These are phyloP conservation scores for Rhinogobius similis DNA, from an alignment of 2,113 vertebrate genomes.

Conservation along the genomic window DNA sequence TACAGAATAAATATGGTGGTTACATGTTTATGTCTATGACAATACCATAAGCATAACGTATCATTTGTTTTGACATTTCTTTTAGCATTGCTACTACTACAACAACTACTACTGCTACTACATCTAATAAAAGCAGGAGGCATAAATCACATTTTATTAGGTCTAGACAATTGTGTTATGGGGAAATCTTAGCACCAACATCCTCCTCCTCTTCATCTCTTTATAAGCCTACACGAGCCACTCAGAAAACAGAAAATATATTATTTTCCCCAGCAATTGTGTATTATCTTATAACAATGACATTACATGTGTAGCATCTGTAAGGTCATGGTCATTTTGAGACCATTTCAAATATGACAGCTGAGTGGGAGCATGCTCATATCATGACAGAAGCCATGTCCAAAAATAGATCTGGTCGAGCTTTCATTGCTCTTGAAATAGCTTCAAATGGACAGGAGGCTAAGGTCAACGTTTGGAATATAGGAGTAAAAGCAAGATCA, in stretches of 20 bases:
- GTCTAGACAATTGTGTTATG: no score
- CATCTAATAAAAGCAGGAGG: no score
- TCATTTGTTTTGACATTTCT: no score
- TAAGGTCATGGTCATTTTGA: constrained; percentile 50
- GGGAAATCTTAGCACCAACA: not conserved
- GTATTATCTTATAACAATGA: constrained; percentile 11
- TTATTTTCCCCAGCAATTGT: not conserved
- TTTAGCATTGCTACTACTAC: no score
- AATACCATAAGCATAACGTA: no score
- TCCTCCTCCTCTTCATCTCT: no score
- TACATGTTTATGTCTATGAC: no score
- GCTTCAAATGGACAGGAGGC: constrained; percentile 17
- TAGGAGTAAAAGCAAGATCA: not conserved
- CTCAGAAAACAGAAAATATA: not conserved
- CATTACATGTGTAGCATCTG: constrained; percentile 25
- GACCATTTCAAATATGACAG: constrained; percentile 62
- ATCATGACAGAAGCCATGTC: constrained; percentile 50
- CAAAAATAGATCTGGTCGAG: constrained; percentile 65
- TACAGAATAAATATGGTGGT: no score
- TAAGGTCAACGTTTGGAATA: constrained; percentile 9
- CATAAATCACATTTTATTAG: no score
- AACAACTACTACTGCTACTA: no score
- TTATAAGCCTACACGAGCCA: not conserved
- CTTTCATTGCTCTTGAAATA: constrained; percentile 32
- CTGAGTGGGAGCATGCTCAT: constrained; percentile 57